phyloP scores from a whole-genome alignment of 1,140 invertebrate genomes.

The Tenebrio molitor region DNA sequence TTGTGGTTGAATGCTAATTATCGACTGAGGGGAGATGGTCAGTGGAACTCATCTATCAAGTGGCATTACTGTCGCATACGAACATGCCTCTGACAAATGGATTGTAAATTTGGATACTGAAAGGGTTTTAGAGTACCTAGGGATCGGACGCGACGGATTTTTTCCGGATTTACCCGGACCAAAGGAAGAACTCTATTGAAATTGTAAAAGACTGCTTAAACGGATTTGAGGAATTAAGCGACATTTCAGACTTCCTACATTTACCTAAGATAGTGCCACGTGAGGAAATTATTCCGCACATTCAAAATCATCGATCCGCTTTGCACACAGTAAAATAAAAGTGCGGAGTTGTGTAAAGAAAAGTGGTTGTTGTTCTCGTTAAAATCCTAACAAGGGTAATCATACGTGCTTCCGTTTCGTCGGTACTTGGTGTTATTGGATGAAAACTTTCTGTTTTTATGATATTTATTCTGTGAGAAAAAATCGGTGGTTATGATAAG shows the following conservation, averaged over 20 bases:
- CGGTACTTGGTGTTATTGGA: not conserved
- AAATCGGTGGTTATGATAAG: not conserved
- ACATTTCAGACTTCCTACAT: not conserved
- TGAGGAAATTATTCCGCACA: no score
- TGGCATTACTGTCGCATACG: conserved; percentile 27
- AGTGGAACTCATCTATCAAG: conserved; percentile 37
- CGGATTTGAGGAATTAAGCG: no score
- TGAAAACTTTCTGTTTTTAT: not conserved
- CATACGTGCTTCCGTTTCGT: not conserved
- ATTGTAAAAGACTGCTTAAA: no score
- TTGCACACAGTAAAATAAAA: not conserved
- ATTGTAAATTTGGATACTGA: conserved; percentile 28
- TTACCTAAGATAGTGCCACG: no score
- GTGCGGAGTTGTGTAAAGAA: not conserved
- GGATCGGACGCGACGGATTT: not conserved
- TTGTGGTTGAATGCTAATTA: conserved; percentile 39
- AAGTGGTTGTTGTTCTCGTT: no score
- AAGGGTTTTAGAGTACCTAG: not conserved
- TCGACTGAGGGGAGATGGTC: conserved; percentile 36
- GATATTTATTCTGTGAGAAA: not conserved
- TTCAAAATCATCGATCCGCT: no score
- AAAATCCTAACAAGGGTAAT: not conserved
- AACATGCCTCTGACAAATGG: conserved; percentile 8
- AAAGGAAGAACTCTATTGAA: not conserved
- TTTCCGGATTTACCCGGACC: not conserved